A percentile compares a stretch with the other conserved stretches of the same genome.
These are phyloP conservation scores for Cyprinodon tularosa DNA, from an alignment of 2,113 vertebrate genomes.

Conservation along the genomic window DNA sequence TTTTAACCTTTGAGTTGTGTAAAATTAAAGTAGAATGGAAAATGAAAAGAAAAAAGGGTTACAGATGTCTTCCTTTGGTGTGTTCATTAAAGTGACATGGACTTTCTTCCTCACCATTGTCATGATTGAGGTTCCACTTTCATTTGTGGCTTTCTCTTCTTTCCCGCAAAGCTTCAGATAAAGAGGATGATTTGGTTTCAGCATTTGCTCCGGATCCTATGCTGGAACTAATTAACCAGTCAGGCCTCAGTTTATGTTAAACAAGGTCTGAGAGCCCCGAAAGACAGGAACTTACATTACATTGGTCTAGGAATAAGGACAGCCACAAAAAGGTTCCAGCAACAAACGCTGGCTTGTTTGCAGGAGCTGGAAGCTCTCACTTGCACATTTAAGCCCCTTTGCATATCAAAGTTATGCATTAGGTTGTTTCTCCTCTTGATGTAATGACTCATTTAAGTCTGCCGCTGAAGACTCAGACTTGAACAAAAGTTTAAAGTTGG, in stretches of 20 bases:
- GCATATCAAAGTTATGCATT: no score
- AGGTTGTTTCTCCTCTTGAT: conserved; percentile 27
- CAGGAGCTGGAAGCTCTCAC: conserved; percentile 6
- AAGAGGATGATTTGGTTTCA: conserved; percentile 47
- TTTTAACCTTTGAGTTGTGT: neutral
- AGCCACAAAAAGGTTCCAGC: conserved; percentile 48
- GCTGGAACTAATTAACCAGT: conserved; percentile 76
- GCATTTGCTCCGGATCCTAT: conserved; percentile 53
- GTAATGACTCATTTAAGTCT: no score
- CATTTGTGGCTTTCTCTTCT: conserved; percentile 35
- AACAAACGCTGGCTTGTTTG: conserved; percentile 24
- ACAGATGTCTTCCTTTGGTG: conserved; percentile 24
- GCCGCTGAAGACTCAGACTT: no score
- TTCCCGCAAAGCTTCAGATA: conserved; percentile 26
- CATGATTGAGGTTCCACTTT: conserved; percentile 69
- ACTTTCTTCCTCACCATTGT: conserved; percentile 29
- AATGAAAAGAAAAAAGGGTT: neutral
- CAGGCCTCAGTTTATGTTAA: conserved; percentile 64
- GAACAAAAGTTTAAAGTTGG: no score
- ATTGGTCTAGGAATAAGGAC: conserved; percentile 57
- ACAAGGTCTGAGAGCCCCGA: conserved; percentile 58
- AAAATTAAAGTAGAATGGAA: conserved; percentile 1
- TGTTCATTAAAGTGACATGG: conserved; percentile 60
- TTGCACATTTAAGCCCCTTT: neutral
- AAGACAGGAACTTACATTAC: conserved; percentile 74